Conservation (phyloP, 2,888 invertebrate species). For the Trisateles emortualis region DNA sequence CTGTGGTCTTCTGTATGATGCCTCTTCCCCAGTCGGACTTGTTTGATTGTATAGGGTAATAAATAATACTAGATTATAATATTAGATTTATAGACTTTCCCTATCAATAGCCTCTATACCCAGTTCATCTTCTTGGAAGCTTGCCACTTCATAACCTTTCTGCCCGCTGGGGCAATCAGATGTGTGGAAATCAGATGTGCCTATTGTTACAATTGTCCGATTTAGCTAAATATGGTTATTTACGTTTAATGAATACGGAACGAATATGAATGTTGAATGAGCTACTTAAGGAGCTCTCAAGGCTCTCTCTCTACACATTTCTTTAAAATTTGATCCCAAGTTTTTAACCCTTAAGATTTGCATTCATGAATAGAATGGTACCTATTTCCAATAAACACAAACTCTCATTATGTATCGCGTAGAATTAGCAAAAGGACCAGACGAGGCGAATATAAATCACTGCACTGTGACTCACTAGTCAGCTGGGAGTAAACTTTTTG, state of each 20-base stretch:
- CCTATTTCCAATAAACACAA: conserved; percentile 12
- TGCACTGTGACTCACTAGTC: neutral
- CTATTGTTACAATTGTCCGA: neutral
- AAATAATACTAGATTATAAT: too few species aligned
- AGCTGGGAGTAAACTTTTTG: neutral
- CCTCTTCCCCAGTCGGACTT: too few species aligned
- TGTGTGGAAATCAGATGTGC: too few species aligned
- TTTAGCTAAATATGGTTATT: neutral
- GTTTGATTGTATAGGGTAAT: too few species aligned
- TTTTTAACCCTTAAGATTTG: conserved; percentile 7
- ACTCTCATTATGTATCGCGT: neutral
- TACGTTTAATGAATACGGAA: conserved; percentile 1
- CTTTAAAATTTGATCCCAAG: neutral
- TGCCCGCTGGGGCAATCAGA: too few species aligned
- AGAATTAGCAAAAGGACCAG: conserved; percentile 3
- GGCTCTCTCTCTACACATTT: neutral
- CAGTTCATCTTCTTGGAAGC: too few species aligned
- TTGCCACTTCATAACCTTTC: too few species aligned
- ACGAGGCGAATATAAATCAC: conserved; percentile 6
- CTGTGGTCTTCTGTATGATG: too few species aligned
- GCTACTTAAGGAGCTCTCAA: neutral
- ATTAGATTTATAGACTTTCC: too few species aligned
- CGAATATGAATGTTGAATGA: neutral
- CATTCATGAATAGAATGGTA: too few species aligned
- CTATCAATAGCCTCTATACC: too few species aligned